These are phyloP conservation scores for Philotrypesis tridentata DNA, from an alignment of 1,140 invertebrate species.

Conservation along the genomic window DNA sequence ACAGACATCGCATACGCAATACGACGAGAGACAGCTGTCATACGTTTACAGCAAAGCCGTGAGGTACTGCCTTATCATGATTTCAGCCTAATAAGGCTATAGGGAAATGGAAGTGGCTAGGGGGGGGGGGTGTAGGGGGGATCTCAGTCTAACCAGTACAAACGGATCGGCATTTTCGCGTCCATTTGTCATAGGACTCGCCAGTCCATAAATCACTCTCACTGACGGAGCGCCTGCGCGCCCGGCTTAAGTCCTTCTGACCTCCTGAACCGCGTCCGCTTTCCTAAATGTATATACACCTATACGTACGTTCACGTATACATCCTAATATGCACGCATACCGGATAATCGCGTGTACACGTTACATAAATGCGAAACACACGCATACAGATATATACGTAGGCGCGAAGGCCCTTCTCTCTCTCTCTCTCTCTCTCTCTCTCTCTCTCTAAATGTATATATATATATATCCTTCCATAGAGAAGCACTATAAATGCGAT, in stretches of 20 bases:
- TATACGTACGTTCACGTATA: not conserved
- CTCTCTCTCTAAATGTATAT: too few species aligned
- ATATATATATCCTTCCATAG: not conserved
- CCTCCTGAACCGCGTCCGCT: not conserved
- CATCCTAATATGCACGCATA: too few species aligned
- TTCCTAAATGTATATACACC: not conserved
- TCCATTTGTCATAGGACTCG: constrained; percentile 44
- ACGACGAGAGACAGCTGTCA: not conserved
- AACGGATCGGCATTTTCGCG: constrained; percentile 27
- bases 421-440: too few species aligned
- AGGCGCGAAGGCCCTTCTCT: not conserved
- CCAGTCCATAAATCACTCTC: constrained; percentile 38
- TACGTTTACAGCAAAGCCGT: not conserved
- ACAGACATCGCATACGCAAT: not conserved
- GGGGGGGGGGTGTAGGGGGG: not conserved
- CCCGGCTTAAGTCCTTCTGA: not conserved
- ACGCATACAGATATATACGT: not conserved
- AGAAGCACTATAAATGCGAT: constrained; percentile 30
- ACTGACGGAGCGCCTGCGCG: not conserved
- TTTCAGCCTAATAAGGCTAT: constrained; percentile 14
- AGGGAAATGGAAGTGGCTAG: too few species aligned
- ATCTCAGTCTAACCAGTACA: constrained; percentile 5
- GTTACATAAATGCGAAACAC: constrained; percentile 16
- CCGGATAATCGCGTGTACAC: not conserved
- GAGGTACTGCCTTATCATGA: not conserved